Evolutionary conservation across 2,888 invertebrate genomes (phyloP), one percentile per base, ranked within the genome.

Genomic region (Standfussiana lucernea): DNA sequence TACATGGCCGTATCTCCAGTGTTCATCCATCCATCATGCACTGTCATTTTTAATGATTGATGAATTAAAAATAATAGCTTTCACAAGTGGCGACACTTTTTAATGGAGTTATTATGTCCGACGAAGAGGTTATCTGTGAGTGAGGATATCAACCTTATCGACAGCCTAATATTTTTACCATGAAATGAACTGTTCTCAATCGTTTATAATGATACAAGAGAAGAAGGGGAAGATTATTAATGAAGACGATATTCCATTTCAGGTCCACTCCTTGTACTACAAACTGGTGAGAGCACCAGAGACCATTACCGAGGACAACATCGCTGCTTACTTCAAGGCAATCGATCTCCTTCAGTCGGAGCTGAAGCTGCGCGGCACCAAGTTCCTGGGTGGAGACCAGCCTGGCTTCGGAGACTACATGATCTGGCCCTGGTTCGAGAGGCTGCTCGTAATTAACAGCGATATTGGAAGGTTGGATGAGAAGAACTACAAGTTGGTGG

Each of bases 401-500:
- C 98, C 98, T 0, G 98, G 98, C 18, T 98, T 97, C 97, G 95
- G 98, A 28, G 98, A 98, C 91, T 98, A 98, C 88, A 98, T 98
- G 98, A 98, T 98, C 87, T 98, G 98, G 98, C 98, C 98, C 0
- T 98, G 98, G 98, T 98, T 98, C 87, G 98, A 98, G 93, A 96
- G 98, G 87, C 90, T 98, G 0, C 96, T 97, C 4, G 50, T 71
- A 0, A 92, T 95, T 79, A 91, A 97, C 0, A 96, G 97, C 32
- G 97, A 97, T 18, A 94, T 95, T 56, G 94, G 96, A 78, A 90
- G 93, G 77, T 95, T 98, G 84, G 97, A 97, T 67, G 93, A 93
- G 15, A 94, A 97, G 13, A 97, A 97, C 89, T 97, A 97, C 82
- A 95, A 96, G 32, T 42, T 91, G 56, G 82, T 96, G 92, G 96